These are phyloP conservation scores for Prosapia bicincta DNA, from an alignment of 2,888 invertebrate species.

Conservation along the genomic window DNA sequence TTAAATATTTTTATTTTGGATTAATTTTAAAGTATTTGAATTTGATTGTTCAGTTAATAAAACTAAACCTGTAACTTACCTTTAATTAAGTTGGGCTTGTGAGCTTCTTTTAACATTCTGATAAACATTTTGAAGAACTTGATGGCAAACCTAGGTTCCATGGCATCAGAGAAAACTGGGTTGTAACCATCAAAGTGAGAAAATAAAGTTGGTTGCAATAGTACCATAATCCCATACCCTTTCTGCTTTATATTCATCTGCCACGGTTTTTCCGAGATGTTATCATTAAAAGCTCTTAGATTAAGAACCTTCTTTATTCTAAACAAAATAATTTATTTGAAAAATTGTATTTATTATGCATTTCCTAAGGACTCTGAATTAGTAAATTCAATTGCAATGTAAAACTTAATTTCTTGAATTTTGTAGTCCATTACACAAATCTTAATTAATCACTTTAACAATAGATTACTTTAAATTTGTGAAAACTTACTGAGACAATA, in stretches of 20 bases:
- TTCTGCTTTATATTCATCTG: slow-evolving; percentile 13
- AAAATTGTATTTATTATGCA: no score
- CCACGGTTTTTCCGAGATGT: slow-evolving; percentile 19
- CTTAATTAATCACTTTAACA: no score
- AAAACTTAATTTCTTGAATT: no score
- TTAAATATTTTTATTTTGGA: no score
- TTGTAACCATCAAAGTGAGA: slow-evolving; percentile 8
- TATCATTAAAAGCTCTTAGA: slow-evolving; percentile 15
- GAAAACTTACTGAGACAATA: no score
- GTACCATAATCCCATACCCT: slow-evolving; percentile 16
- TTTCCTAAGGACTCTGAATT: no score
- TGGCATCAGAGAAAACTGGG: slow-evolving; percentile 6
- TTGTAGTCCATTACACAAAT: no score
- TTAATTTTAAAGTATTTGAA: no score
- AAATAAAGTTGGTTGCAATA: not conserved
- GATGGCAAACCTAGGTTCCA: slow-evolving; percentile 12
- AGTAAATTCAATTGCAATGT: no score
- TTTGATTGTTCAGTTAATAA: no score
- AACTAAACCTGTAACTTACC: not conserved
- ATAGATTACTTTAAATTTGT: no score
- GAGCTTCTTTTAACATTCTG: slow-evolving; percentile 5
- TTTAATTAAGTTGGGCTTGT: slow-evolving; percentile 13
- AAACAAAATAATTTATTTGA: no score
- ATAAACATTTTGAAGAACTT: slow-evolving; percentile 24
- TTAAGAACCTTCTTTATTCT: slow-evolving; percentile 17